These are phyloP conservation scores for Podotricha telesiphe DNA, from an alignment of 2,888 invertebrate genomes.

Conservation along the genomic window DNA sequence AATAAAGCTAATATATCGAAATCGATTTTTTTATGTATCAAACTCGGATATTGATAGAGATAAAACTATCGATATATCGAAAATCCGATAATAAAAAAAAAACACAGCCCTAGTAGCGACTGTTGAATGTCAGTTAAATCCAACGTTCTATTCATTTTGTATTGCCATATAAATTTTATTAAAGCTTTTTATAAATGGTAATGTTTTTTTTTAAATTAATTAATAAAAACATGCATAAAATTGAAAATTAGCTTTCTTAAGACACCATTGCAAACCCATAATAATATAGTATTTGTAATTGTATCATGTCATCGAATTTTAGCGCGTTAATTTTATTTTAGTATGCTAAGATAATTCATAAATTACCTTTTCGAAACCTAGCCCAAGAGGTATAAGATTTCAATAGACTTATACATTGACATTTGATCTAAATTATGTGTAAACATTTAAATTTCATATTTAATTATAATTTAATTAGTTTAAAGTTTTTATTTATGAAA, in stretches of 20 bases:
- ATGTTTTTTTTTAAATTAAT: neutral
- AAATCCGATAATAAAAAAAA: too few species aligned
- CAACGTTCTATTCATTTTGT: neutral
- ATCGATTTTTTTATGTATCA: too few species aligned
- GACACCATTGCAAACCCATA: too few species aligned
- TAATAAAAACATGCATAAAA: neutral
- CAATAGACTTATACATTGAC: neutral
- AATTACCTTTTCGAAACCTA: neutral
- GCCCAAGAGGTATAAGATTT: neutral
- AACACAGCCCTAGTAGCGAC: too few species aligned
- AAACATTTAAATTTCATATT: neutral
- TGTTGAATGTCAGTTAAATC: neutral
- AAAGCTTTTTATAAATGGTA: neutral
- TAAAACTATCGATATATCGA: too few species aligned
- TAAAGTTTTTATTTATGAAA: neutral
- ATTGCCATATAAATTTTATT: neutral
- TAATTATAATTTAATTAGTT: neutral
- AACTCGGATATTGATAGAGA: too few species aligned
- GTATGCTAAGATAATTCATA: too few species aligned
- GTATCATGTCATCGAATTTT: too few species aligned
- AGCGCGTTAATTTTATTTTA: too few species aligned
- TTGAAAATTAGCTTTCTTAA: too few species aligned
- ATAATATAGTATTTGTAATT: too few species aligned
- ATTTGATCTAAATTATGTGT: conserved; percentile 8
- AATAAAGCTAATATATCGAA: too few species aligned